Evolutionary conservation across 2,888 invertebrate genomes (phyloP).

Genomic region (Leuctra nigra): DNA sequence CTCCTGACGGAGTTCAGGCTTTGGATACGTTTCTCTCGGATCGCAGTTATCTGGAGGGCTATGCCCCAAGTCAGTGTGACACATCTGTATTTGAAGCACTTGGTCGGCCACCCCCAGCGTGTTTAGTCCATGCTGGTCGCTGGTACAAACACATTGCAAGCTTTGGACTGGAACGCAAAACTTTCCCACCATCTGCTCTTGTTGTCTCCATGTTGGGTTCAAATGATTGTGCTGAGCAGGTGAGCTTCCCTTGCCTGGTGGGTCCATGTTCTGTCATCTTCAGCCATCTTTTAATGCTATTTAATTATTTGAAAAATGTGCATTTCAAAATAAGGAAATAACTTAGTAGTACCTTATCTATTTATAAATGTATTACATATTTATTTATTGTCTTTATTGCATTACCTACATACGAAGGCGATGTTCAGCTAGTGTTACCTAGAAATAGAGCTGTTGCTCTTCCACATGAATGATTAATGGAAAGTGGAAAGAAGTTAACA

Average conservation of each 20-base stretch:
- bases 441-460: too few species aligned
- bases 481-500: too few species aligned
- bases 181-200: constrained; percentile 23
- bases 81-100: constrained; percentile 29
- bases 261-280: not conserved
- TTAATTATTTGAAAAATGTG: too few species aligned
- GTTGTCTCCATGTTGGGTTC: constrained; percentile 1
- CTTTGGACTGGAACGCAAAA: constrained; percentile 27
- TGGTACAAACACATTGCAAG: constrained; percentile 34
- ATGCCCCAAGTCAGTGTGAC: constrained; percentile 32
- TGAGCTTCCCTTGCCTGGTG: not conserved
- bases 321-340: not conserved
- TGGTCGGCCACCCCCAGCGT: constrained; percentile 23
- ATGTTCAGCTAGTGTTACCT: too few species aligned
- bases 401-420: too few species aligned
- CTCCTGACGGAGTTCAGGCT: constrained; percentile 29
- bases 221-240: constrained; percentile 1
- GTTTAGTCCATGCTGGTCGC: constrained; percentile 31
- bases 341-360: not conserved
- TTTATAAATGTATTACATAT: not conserved
- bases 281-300: not conserved
- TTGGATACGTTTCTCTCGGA: constrained; percentile 32
- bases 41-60: constrained; percentile 33
- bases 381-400: not conserved
- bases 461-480: too few species aligned